Base-by-base conservation (phyloP, 2,113 vertebrate genomes). In the Sturnus vulgaris region DNA sequence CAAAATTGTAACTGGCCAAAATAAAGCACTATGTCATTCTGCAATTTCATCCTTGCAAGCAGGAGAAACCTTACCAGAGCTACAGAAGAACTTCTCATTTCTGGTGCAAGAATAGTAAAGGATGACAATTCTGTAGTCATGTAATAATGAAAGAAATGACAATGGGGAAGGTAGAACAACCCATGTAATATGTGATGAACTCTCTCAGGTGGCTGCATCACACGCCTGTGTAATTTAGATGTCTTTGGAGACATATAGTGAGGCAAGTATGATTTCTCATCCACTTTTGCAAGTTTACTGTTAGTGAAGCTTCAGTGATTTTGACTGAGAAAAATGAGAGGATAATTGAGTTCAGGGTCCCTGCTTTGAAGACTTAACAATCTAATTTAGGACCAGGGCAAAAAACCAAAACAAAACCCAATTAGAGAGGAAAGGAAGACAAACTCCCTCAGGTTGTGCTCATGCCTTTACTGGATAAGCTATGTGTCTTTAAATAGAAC, bases 301-400 rank as follows among this genome's bases (percentile, higher is more conserved):
- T 56, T 82, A 64, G 68, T 53, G 44, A 94, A 88, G 86, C 14
- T 93, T 52, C 65, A 60, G 42, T 82, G 88, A 92, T 85, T 93
- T 92, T 95, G 82, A 80, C 44, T 66, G 76, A 92, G 90, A 84
- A 83, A 94, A 93, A 94, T 84, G 25, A 92, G 60, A 86, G 14
- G 33, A 94, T 92, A 93, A 95, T 93, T 94, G 92, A 92, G 92
- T 96, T 95, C 93, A 92, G 82, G 49, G 68, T 93, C 76, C 57
- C 56, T 94, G 90, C 85, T 96, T 96, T 94, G 93, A 92, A 96
- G 79, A 76, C 56, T 75, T 88, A 88, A 63, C 39, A 91, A 71
- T 90, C 88, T 92, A 92, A 96, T 94, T 93, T 92, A 88, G 80
- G 79, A 92, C 66, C 68, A 53, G 82, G 69, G 72, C 35, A 89